Base-by-base conservation (phyloP, 2,113 vertebrate species). In the Sinocyclocheilus grahami region DNA sequence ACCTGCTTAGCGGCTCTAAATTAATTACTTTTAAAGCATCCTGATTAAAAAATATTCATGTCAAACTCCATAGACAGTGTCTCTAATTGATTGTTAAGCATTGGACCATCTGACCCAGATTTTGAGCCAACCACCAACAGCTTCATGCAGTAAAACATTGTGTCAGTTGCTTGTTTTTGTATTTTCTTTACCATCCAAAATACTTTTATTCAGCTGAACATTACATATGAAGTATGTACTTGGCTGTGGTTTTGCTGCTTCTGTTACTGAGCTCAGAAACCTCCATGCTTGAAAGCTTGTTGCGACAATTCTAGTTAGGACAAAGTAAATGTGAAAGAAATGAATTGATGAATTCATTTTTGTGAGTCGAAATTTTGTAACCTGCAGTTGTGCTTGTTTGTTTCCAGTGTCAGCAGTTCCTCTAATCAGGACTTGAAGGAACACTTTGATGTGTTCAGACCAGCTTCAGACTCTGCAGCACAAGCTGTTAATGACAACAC, bases 371-470 rank as follows among this genome's bases (percentile, higher is more conserved):
- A 6, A 22, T 37, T 39, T 10, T 22, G 22, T 78, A 10, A 30
- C 12, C 30, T 8, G 1, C 24, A 65, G 22, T 65, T n/a, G 27
- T 22, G 30, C 20, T n/a, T 72, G 18, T 2, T 72, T 53, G 27
- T 83, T 51, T 91, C 87, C 69, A 89, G 85, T 58, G 93, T 90
- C 80, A 92, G 87, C 11, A 89, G 90, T 46, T 89, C 90, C 83
- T 93, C 91, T 89, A 95, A 93, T 78, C 94, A 95, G 83, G 93
- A 95, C 88, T 93, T 94, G 20, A 92, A 89, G 6, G 94, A 95
- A 37, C 93, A 94, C 85, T 92, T 93, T 1, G 91, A 93, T 11
- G 87, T 92, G 22, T 93, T 91, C 67, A 92, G 91, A 88, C 72
- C 90, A 0, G 90, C 91, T 65, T 39, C 89, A 0, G 91, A 94